Evolutionary conservation across 1,140 invertebrate species (phyloP).

Genomic region (Dinoponera quadriceps): DNA sequence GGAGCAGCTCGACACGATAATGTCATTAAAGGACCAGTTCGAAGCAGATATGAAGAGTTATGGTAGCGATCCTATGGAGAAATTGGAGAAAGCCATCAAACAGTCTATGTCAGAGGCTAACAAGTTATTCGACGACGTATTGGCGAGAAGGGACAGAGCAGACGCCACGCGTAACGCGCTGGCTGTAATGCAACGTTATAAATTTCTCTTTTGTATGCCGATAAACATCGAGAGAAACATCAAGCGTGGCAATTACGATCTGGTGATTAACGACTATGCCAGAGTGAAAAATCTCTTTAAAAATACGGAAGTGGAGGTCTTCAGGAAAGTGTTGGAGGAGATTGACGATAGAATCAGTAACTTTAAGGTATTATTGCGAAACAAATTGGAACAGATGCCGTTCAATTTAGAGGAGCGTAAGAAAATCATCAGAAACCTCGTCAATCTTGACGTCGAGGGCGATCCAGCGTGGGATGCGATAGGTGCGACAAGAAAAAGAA

Average conservation of each 20-base stretch:
- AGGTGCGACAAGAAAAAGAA: slow-evolving; percentile 70
- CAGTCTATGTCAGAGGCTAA: slow-evolving; percentile 96
- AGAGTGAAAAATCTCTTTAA: slow-evolving; percentile 98
- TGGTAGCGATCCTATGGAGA: slow-evolving; percentile 91
- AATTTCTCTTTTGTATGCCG: slow-evolving; percentile 98
- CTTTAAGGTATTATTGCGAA: slow-evolving; percentile 92
- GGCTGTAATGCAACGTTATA: slow-evolving; percentile 94
- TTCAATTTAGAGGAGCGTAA: slow-evolving; percentile 97
- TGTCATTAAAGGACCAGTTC: slow-evolving; percentile 93
- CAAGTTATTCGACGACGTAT: slow-evolving; percentile 97
- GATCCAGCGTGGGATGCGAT: slow-evolving; percentile 98
- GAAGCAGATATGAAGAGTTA: slow-evolving; percentile 92
- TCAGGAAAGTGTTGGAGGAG: slow-evolving; percentile 94
- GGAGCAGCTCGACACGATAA: slow-evolving; percentile 95
- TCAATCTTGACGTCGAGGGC: slow-evolving; percentile 90
- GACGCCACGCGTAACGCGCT: slow-evolving; percentile 98
- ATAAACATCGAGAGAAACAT: slow-evolving; percentile 97
- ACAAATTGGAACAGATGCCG: slow-evolving; percentile 95
- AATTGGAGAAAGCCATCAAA: slow-evolving; percentile 92
- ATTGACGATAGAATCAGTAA: slow-evolving; percentile 95
- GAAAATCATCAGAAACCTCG: slow-evolving; percentile 93
- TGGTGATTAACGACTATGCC: slow-evolving; percentile 99
- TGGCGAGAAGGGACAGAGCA: slow-evolving; percentile 96
- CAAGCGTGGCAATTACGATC: slow-evolving; percentile 97
- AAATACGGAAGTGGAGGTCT: slow-evolving; percentile 96